phyloP scores from a whole-genome alignment of 2,888 invertebrate species.

The Microctonus aethiopoides region DNA sequence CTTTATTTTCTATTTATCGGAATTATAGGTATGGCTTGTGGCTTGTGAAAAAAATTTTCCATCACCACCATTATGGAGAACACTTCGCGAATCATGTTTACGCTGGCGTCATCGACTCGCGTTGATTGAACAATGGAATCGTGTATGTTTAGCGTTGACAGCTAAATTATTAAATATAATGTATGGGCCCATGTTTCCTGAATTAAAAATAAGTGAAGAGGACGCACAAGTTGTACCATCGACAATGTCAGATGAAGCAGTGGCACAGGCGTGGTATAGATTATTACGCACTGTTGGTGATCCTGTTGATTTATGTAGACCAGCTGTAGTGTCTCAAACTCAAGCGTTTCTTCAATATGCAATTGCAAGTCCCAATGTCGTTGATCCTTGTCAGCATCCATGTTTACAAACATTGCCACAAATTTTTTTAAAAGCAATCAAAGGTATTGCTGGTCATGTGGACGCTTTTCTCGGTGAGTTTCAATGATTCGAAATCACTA shows the following conservation, averaged over 20 bases:
- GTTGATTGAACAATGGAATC: constrained; percentile 94
- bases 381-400: constrained; percentile 93
- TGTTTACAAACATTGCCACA: constrained; percentile 84
- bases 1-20: constrained; percentile 32
- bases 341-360: constrained; percentile 86
- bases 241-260: constrained; percentile 88
- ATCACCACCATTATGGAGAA: constrained; percentile 95
- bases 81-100: constrained; percentile 89
- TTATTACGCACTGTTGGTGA: constrained; percentile 94
- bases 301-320: constrained; percentile 91
- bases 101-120: constrained; percentile 95
- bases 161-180: constrained; percentile 85
- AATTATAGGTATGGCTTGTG: constrained; percentile 78
- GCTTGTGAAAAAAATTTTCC: constrained; percentile 88
- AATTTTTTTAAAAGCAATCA: constrained; percentile 94
- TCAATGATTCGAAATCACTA: background rate
- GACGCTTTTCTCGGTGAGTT: constrained; percentile 92
- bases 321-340: constrained; percentile 79
- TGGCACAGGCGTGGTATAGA: constrained; percentile 96
- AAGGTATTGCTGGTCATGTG: constrained; percentile 91
- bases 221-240: constrained; percentile 84
- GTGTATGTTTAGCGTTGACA: constrained; percentile 90
- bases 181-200: constrained; percentile 88
- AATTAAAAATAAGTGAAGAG: constrained; percentile 86
- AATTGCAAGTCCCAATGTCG: constrained; percentile 77